These are phyloP conservation scores for Zosterops pallidus DNA, from an alignment of 2,113 vertebrate species.

Conservation along the genomic window DNA sequence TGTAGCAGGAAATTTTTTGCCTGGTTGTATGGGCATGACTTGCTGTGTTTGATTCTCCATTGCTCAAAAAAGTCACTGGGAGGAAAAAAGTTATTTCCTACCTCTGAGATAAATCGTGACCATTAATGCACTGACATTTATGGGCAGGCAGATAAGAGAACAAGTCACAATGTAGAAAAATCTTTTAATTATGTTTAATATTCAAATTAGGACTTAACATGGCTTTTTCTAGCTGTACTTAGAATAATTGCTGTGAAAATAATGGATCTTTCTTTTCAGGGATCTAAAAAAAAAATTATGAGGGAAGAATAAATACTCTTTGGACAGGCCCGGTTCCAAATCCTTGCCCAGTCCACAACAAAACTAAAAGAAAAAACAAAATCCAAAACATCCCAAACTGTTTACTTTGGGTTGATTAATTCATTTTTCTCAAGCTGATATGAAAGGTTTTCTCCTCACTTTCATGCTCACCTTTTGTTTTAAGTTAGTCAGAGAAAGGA, in stretches of 20 bases:
- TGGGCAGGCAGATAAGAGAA: neutral
- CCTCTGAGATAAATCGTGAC: neutral
- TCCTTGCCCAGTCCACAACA: neutral
- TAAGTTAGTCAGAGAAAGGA: neutral
- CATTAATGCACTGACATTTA: neutral
- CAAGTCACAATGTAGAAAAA: neutral
- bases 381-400: neutral
- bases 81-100: neutral
- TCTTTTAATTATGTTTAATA: conserved; percentile 30
- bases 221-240: neutral
- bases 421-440: neutral
- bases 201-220: neutral
- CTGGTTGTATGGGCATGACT: neutral
- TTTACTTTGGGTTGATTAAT: neutral
- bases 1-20: neutral
- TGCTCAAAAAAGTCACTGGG: neutral
- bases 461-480: neutral
- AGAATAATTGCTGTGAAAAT: neutral
- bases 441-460: neutral
- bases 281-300: neutral
- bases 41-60: neutral
- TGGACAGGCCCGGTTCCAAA: neutral
- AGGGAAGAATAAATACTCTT: neutral
- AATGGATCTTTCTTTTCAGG: neutral
- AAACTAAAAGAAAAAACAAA: neutral